Evolutionary conservation across 2,113 vertebrate species (phyloP), one percentile per base, ranked within the genome.

Genomic region (Tretioscincus oriximinensis): DNA sequence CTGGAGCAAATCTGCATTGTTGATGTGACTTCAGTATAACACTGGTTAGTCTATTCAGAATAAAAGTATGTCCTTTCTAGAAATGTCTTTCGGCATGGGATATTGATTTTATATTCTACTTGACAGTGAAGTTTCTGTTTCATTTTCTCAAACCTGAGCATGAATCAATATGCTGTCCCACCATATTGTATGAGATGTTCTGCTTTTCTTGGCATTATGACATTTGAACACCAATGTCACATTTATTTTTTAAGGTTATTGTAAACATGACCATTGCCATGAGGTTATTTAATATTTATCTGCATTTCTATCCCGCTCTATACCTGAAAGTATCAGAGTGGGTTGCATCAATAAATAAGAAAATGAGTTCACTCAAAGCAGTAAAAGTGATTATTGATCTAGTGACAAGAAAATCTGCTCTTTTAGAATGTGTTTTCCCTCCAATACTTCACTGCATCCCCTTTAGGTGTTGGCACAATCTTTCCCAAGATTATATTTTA

Each of bases 11-110:
- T 10, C 64, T 66, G 12, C 11, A n/a, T 26, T 35, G 29, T 67
- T 67, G 66, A 11, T 31, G 18, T 31, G 78, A 49, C 61, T 58
- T 51, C 9, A 8, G 18, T 77, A 69, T 9, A 58, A 64, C 29
- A 68, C 22, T 84, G 75, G 84, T 75, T n/a, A 47, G 63, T 86
- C 26, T 20, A 28, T 67, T 31, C 11, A 67, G 66, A 31, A 21
- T 11, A 24, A 67, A 29, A 2, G n/a, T 29, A 3, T 67, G 12
- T 35, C 31, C 28, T 67, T 67, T 67, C 28, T 67, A 67, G 29
- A 35, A 7, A 67, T 67, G 7, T 28, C 16, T 31, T 67, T 67
- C 31, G 11, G 66, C 66, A 31, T 67, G 28, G 66, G 31, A 4
- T 74, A 74, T 74, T 74, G n/a, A 54, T 60, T 74, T 74, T 51